phyloP scores from a whole-genome alignment of 2,888 invertebrate genomes.

The Dastarcus helophoroides region DNA sequence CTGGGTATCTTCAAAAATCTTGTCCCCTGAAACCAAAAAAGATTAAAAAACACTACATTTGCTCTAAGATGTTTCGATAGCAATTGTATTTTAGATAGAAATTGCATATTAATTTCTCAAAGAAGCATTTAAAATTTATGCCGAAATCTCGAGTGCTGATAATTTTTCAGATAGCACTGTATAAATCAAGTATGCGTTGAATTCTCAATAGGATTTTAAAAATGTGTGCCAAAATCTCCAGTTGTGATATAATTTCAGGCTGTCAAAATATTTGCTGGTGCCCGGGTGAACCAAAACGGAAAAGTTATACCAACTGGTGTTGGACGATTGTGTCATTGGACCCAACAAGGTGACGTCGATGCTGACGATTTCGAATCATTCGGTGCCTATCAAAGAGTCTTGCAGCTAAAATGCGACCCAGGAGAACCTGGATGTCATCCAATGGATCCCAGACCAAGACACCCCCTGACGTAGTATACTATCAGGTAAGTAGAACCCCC shows the following conservation, averaged over 20 bases:
- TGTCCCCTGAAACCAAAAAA: too few species aligned
- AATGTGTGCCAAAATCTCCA: too few species aligned
- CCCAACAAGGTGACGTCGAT: conserved; percentile 59
- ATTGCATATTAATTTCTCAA: too few species aligned
- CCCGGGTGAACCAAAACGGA: conserved; percentile 56
- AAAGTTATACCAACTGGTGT: conserved; percentile 61
- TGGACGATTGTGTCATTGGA: conserved; percentile 83
- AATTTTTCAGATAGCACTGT: too few species aligned
- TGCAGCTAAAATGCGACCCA: conserved; percentile 71
- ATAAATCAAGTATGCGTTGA: too few species aligned
- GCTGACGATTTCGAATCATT: conserved; percentile 79
- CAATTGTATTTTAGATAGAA: too few species aligned
- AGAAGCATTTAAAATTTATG: too few species aligned
- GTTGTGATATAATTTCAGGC: conserved; percentile 47
- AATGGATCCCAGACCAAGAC: conserved; percentile 75
- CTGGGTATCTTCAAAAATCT: too few species aligned
- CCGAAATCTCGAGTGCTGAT: too few species aligned
- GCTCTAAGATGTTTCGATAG: too few species aligned
- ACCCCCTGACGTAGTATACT: conserved; percentile 89
- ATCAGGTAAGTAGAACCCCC: conserved; percentile 51
- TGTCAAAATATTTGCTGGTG: conserved; percentile 73
- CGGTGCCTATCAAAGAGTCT: conserved; percentile 77
- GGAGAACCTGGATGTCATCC: conserved; percentile 76
- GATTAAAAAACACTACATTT: too few species aligned
- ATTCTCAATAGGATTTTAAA: too few species aligned